Evolutionary conservation across 2,797 vertebrate species (phyloP).

Genomic region (Macrochelys suwanniensis): DNA sequence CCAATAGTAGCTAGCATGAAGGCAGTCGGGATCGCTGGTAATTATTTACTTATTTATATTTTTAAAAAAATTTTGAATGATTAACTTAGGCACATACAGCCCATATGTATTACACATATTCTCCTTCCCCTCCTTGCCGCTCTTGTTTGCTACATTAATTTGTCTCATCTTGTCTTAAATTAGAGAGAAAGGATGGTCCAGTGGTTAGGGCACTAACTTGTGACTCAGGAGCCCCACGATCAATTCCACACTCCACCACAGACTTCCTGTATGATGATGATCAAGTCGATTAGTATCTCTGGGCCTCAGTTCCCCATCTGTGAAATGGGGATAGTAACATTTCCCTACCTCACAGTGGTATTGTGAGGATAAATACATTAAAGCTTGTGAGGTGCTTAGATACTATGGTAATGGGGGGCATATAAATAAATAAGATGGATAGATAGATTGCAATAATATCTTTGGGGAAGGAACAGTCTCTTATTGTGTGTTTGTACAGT

Average conservation of each 20-base stretch:
- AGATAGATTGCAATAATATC: background rate
- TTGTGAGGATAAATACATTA: background rate
- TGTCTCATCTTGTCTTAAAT: background rate
- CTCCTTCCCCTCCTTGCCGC: background rate
- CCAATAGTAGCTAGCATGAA: background rate
- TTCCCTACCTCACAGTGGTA: background rate
- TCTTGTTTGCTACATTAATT: background rate
- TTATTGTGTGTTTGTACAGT: background rate
- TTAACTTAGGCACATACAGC: background rate
- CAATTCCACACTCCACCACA: background rate
- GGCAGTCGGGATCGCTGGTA: background rate
- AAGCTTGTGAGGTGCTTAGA: background rate
- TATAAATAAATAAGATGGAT: background rate
- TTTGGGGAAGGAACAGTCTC: background rate
- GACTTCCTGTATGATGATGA: background rate
- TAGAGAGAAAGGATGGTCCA: background rate
- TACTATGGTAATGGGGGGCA: background rate
- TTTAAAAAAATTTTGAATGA: background rate
- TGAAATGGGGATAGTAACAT: background rate
- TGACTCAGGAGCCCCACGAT: background rate
- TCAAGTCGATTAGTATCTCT: background rate
- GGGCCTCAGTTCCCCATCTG: background rate
- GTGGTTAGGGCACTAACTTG: background rate
- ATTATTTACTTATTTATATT: background rate
- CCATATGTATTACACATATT: background rate